Evolutionary conservation across 2,113 vertebrate species (phyloP).

Genomic region (Pyrgilauda ruficollis): DNA sequence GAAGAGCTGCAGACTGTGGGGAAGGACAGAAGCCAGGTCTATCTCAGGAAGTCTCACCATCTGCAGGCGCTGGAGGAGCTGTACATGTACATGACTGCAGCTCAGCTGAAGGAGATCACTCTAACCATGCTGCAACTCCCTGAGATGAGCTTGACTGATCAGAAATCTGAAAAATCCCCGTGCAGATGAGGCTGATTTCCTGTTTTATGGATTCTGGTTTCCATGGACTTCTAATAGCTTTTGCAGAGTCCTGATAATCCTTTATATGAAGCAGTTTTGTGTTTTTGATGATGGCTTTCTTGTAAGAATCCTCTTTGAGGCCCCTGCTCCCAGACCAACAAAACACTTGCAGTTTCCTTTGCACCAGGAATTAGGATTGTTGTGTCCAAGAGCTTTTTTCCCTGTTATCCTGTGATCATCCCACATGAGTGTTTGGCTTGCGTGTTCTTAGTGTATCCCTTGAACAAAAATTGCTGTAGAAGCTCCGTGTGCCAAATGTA

Average conservation of each 20-base stretch:
- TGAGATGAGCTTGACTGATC: constrained; percentile 66
- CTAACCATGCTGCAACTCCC: constrained; percentile 82
- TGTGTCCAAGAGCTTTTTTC: background rate
- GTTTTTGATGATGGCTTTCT: background rate
- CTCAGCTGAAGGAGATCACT: constrained; percentile 73
- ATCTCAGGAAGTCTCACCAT: constrained; percentile 56
- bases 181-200: background rate
- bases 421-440: background rate
- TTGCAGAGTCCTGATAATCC: background rate
- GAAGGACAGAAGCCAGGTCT: too few species aligned
- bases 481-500: background rate
- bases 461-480: background rate
- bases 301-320: background rate
- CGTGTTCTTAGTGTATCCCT: background rate
- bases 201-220: background rate
- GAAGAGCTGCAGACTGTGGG: constrained; percentile 69
- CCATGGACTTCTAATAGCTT: background rate
- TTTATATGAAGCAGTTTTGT: background rate
- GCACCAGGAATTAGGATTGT: background rate
- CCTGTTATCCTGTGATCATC: background rate
- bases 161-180: background rate
- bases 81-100: constrained; percentile 76
- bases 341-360: background rate
- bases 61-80: constrained; percentile 79
- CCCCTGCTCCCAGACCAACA: background rate